These are phyloP conservation scores for Drosophila aff. DNA, from an alignment of 1,140 invertebrate genomes.

Conservation along the genomic window DNA sequence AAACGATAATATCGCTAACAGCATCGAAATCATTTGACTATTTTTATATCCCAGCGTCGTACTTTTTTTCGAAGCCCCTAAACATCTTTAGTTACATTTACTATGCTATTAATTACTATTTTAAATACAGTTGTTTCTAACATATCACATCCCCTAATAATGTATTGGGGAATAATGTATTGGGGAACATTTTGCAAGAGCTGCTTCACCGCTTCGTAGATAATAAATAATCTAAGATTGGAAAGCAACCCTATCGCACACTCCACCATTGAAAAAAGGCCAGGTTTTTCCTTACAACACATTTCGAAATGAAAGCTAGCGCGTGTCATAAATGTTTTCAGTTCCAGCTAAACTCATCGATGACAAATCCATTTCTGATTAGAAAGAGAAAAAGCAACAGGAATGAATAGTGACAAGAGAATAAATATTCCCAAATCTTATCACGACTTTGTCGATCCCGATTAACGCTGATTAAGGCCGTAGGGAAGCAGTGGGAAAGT, in stretches of 20 bases:
- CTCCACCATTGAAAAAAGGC: constrained; percentile 18
- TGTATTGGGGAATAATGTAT: neutral
- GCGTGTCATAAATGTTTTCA: constrained; percentile 5
- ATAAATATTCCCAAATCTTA: constrained; percentile 19
- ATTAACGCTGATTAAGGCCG: constrained; percentile 23
- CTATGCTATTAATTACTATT: neutral
- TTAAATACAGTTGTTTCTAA: neutral
- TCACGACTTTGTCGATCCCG: constrained; percentile 7
- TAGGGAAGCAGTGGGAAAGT: neutral
- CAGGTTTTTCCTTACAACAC: constrained; percentile 5
- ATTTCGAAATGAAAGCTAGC: constrained; percentile 3
- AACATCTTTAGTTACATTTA: too few species aligned
- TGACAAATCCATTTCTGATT: constrained; percentile 10
- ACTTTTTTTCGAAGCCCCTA: too few species aligned
- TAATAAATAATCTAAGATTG: neutral
- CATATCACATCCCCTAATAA: neutral
- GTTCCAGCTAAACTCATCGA: neutral
- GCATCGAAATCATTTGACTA: too few species aligned
- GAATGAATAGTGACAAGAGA: neutral
- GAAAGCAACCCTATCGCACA: neutral
- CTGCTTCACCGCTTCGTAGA: neutral
- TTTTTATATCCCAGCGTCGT: too few species aligned
- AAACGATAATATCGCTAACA: too few species aligned
- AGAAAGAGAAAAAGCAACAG: neutral
- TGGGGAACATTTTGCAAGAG: neutral